Conservation (phyloP, 2,888 invertebrate species). For the Calameuta pallipes region DNA sequence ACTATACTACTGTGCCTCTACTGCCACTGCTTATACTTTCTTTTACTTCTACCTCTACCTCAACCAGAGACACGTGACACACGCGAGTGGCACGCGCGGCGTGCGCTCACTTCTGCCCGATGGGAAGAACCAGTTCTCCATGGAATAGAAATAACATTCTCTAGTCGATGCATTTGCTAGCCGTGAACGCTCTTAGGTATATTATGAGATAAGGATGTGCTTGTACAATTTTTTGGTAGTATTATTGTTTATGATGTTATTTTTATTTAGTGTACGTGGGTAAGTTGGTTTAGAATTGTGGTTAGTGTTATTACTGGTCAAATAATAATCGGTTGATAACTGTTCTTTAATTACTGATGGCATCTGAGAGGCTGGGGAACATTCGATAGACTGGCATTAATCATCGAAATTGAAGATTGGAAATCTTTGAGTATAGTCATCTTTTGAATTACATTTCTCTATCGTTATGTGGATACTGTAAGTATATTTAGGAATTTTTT, state of each 20-base stretch:
- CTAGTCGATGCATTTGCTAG: conserved; percentile 4
- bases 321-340: conserved; percentile 33
- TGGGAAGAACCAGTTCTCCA: conserved; percentile 56
- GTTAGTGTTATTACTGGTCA: not conserved
- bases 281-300: not conserved
- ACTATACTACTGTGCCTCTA: not conserved
- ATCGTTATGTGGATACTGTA: not conserved
- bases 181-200: not conserved
- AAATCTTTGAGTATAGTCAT: conserved; percentile 3
- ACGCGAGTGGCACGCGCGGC: conserved; percentile 64
- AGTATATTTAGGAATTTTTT: not conserved
- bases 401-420: conserved; percentile 25
- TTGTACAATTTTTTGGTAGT: not conserved
- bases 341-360: conserved; percentile 38
- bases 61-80: conserved; percentile 50
- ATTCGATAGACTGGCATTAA: conserved; percentile 24
- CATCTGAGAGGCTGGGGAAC: conserved; percentile 22
- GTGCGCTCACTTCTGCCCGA: conserved; percentile 52
- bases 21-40: not conserved
- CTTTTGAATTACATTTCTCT: not conserved
- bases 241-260: not conserved
- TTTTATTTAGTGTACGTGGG: not conserved
- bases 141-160: conserved; percentile 19
- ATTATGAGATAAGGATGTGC: not conserved
- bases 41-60: conserved; percentile 4